Percentiles rank a stretch among this genome's conserved stretches.
Conservation (phyloP, 2,113 vertebrate genomes). For the Seriola dumerili region DNA sequence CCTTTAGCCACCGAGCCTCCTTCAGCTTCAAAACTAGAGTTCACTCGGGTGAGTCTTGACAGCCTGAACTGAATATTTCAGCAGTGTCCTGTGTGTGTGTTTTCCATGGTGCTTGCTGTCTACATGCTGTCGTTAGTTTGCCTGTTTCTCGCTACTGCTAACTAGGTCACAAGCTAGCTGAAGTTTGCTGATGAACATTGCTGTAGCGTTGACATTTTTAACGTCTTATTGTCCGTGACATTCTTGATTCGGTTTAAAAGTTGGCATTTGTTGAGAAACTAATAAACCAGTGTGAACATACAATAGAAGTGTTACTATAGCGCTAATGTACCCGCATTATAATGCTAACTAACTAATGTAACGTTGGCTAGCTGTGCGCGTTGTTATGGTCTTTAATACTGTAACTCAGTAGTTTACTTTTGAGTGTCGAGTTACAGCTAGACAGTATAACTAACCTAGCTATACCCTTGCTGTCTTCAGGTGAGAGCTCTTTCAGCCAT, state of each 20-base stretch:
- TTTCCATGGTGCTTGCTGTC: slow-evolving; percentile 8
- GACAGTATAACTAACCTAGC: not conserved
- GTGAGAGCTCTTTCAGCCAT: slow-evolving; percentile 44
- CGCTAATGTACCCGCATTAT: not conserved
- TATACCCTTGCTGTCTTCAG: slow-evolving; percentile 17
- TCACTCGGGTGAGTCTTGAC: slow-evolving; percentile 74
- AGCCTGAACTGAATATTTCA: slow-evolving; percentile 12
- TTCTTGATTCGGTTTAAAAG: not conserved
- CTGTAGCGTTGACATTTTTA: slow-evolving; percentile 43
- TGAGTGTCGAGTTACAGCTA: not conserved
- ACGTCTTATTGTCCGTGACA: slow-evolving; percentile 5
- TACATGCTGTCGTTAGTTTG: slow-evolving; percentile 14
- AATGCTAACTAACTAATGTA: slow-evolving; percentile 8
- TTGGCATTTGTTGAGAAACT: not conserved
- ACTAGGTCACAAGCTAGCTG: slow-evolving; percentile 72
- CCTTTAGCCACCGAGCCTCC: slow-evolving; percentile 63
- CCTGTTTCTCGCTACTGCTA: slow-evolving; percentile 43
- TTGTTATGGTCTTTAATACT: slow-evolving; percentile 16
- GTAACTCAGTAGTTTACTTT: slow-evolving; percentile 7
- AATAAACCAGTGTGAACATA: not conserved
- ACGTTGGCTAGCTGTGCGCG: slow-evolving; percentile 19
- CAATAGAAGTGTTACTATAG: not conserved
- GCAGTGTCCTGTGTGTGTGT: slow-evolving; percentile 11
- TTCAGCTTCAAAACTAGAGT: slow-evolving; percentile 45
- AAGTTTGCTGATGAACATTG: slow-evolving; percentile 46